Evolutionary conservation across 2,113 vertebrate genomes (phyloP).

Genomic region (Alosa alosa): DNA sequence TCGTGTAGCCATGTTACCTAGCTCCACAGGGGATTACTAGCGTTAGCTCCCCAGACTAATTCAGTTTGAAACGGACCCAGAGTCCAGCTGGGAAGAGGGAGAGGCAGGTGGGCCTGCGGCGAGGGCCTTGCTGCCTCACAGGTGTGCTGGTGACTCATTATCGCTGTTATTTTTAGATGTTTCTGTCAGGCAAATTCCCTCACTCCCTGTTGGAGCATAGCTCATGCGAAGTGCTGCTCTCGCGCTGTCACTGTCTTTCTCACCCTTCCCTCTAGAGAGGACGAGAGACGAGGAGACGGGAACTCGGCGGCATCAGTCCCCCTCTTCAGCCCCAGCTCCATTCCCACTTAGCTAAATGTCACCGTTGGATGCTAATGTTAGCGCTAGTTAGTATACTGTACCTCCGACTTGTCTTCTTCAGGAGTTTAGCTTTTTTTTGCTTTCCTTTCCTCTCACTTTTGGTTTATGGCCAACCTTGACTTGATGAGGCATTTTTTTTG

Average conservation of each 20-base stretch:
- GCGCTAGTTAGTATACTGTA: not conserved
- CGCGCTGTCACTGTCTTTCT: not conserved
- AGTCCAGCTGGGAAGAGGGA: not conserved
- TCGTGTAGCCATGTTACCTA: not conserved
- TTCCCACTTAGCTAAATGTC: not conserved
- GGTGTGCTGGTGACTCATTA: slow-evolving; percentile 35
- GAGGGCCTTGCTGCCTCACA: slow-evolving; percentile 37
- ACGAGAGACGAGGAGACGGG: not conserved
- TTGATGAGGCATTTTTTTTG: not conserved
- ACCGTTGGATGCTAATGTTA: not conserved
- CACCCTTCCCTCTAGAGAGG: not conserved
- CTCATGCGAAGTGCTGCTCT: not conserved
- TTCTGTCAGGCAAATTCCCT: slow-evolving; percentile 3
- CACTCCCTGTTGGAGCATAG: not conserved
- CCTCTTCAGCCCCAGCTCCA: not conserved
- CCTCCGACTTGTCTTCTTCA: not conserved
- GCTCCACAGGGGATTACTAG: not conserved
- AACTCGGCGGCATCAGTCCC: not conserved
- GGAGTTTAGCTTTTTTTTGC: slow-evolving; percentile 5
- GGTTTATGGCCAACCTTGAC: not conserved
- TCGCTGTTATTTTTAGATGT: slow-evolving; percentile 39
- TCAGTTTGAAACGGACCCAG: not conserved
- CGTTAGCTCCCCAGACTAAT: not conserved
- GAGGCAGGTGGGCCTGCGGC: not conserved
- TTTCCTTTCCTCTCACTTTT: not conserved